Base-by-base conservation (phyloP, 92 coral and sea anemone species). In the Paragorgia papillata region DNA sequence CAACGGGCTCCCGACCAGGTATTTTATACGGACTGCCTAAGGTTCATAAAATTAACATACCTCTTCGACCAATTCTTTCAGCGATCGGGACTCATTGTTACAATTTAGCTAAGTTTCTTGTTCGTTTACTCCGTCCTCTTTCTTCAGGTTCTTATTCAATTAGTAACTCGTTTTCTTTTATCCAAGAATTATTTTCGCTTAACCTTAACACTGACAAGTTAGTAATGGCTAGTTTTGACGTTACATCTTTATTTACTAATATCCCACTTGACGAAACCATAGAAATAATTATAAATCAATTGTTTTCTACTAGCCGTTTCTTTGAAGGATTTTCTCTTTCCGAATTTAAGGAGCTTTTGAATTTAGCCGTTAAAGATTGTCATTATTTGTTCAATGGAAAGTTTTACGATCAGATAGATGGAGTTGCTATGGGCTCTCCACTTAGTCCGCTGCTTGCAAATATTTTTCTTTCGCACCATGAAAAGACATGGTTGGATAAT, bases 21-120 rank as follows among this genome's bases (percentile, higher is more conserved):
- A 63, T 63, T 6, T 25, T 63, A 63, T 63, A 63, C 26, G 70
- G 49, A 15, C 70, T 63, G 1, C 70, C 70, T 17, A 63, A 63
- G 34, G 43, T 63, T 24, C 70, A 63, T 7, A 63, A 63, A 39
- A n/a, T 22, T 40, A 63, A 39, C 34, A 63, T 21, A 0, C 70
- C 48, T 10, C 13, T 33, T 15, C n/a, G 48, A 25, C 70, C 24
- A 6, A 31, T 9, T 25, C n/a, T 37, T 2, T 63, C 70, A 32
- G 29, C 46, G 29, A 39, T 63, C 41, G 14, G 40, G 10, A 28
- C 40, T 17, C 58, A 51, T 17, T 62, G 41, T 34, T 62, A 62
- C 21, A 62, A 62, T 19, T 19, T 30, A 20, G 69, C 69, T 33
- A 65, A 40, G 22, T 51, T 51, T 22, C 58, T 51, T 5, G 58